Percentiles rank a stretch among this genome's conserved stretches.
Conservation (phyloP, 2,113 vertebrate genomes). For the Sterna hirundo region DNA sequence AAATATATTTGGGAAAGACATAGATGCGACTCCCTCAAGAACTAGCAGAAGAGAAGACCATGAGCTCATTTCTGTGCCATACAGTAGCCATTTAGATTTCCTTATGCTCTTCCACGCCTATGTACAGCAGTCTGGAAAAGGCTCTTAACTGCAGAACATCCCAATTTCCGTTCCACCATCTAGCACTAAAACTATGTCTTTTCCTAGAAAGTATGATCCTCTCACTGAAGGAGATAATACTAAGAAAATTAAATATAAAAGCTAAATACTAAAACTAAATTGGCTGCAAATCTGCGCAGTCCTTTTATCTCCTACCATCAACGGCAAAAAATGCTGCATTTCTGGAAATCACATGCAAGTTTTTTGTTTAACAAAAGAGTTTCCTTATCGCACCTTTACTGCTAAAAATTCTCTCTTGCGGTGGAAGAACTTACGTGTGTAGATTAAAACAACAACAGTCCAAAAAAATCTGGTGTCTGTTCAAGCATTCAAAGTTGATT, state of each 20-base stretch:
- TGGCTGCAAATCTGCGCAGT: neutral
- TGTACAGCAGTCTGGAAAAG: neutral
- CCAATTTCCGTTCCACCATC: neutral
- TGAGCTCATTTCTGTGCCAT: neutral
- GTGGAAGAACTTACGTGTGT: neutral
- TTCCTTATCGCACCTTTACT: neutral
- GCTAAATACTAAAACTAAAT: neutral
- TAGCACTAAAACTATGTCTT: neutral
- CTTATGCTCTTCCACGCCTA: neutral
- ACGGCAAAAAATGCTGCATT: neutral
- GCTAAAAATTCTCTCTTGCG: neutral
- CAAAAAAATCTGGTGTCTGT: neutral
- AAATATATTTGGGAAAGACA: neutral
- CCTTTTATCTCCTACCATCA: neutral
- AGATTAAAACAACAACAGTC: neutral
- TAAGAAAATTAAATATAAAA: neutral
- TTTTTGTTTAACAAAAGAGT: neutral
- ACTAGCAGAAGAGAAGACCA: neutral
- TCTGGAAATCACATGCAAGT: neutral
- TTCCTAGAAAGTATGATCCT: neutral
- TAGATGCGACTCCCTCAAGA: neutral
- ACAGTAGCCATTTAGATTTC: neutral
- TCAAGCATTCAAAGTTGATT: neutral
- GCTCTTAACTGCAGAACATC: neutral
- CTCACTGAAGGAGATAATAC: neutral